Conservation (phyloP, 2,888 invertebrate species). For the Andrena haemorrhoa region DNA sequence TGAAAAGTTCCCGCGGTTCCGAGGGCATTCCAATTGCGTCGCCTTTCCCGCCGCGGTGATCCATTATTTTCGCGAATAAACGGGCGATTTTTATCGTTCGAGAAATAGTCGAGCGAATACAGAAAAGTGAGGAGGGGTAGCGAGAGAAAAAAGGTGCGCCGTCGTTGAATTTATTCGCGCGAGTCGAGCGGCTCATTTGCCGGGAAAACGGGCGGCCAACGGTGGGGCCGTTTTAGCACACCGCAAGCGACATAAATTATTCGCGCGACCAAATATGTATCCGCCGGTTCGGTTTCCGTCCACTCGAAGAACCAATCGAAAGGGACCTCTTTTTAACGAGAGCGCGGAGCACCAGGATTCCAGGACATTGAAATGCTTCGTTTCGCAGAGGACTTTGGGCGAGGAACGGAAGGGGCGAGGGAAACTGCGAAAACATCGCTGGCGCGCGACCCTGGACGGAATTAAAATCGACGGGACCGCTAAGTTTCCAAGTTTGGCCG, state of each 20-base stretch:
- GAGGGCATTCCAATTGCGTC: conserved; percentile 24
- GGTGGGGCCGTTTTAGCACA: not conserved
- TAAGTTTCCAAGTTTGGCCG: conserved; percentile 17
- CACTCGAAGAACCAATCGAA: not conserved
- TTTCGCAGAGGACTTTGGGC: not conserved
- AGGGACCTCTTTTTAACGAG: not conserved
- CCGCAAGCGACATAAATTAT: not conserved
- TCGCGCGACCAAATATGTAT: not conserved
- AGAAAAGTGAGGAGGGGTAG: not conserved
- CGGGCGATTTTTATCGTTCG: conserved; percentile 1
- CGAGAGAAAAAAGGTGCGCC: too few relatives aligned
- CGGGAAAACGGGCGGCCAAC: not conserved
- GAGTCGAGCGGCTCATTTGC: not conserved
- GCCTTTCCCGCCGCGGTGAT: conserved; percentile 9
- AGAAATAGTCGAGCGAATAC: not conserved
- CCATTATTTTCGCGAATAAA: conserved; percentile 12
- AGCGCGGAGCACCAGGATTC: not conserved
- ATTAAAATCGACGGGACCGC: conserved; percentile 28
- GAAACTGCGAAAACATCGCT: conserved; percentile 14
- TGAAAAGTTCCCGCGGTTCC: conserved; percentile 17
- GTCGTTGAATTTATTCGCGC: conserved; percentile 8
- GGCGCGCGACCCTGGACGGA: not conserved
- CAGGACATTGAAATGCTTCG: conserved; percentile 3
- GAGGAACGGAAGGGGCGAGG: not conserved
- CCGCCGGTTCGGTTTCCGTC: not conserved